Percentiles rank a stretch among this genome's conserved stretches.
phyloP scores from a whole-genome alignment of 1,140 invertebrate species.

The Drosophila cardini region DNA sequence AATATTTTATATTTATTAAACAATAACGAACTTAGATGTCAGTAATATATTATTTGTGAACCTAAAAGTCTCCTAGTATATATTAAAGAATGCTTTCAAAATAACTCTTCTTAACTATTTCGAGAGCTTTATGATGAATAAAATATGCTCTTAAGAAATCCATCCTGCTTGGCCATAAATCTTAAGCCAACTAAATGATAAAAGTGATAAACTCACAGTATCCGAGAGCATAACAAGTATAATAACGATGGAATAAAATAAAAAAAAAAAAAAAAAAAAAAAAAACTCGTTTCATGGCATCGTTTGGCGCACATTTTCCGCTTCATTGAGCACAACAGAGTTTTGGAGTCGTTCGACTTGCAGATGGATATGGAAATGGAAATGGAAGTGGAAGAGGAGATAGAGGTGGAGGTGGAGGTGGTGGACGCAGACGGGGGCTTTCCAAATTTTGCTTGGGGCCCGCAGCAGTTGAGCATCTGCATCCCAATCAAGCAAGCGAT shows the following conservation, averaged over 20 bases:
- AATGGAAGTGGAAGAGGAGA: neutral
- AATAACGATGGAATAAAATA: conserved; percentile 21
- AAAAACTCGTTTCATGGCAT: conserved; percentile 76
- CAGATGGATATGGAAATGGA: neutral
- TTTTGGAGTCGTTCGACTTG: conserved; percentile 14
- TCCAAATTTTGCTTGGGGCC: conserved; percentile 65
- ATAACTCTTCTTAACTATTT: no score
- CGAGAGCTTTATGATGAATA: no score
- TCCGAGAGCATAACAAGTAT: conserved; percentile 39
- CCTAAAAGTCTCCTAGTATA: no score
- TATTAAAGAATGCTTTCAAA: no score
- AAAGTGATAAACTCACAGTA: conserved; percentile 20
- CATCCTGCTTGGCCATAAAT: neutral
- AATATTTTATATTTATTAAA: no score
- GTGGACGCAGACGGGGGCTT: conserved; percentile 34
- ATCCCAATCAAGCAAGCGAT: conserved; percentile 66
- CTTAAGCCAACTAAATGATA: neutral
- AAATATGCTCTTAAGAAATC: neutral
- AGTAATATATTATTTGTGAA: no score
- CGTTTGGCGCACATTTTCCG: conserved; percentile 79
- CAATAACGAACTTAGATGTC: no score
- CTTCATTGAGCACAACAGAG: conserved; percentile 70
- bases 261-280: conserved; percentile 2
- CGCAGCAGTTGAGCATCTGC: conserved; percentile 69
- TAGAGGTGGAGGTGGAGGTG: neutral